Evolutionary conservation across 2,888 invertebrate genomes (phyloP).

Genomic region (Conus canariensis): DNA sequence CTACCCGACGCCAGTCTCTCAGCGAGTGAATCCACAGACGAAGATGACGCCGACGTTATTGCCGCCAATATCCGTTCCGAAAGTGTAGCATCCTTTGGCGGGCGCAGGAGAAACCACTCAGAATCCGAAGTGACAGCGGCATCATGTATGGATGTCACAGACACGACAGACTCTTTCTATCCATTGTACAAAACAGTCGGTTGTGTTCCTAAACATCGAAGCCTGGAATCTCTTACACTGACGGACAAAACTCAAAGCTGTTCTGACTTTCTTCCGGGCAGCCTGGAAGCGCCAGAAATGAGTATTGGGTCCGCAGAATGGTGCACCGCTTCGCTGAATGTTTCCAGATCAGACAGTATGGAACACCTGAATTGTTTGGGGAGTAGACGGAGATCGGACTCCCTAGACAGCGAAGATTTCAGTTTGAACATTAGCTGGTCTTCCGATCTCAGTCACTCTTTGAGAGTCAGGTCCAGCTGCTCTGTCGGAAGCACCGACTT

Average conservation of each 20-base stretch:
- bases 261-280: not conserved
- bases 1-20: not conserved
- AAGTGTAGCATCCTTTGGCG: not conserved
- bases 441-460: not conserved
- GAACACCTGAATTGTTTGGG: constrained; percentile 25
- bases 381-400: not conserved
- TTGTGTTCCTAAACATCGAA: not conserved
- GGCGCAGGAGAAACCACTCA: constrained; percentile 5
- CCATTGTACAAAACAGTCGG: not conserved
- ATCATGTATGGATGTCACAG: not conserved
- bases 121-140: not conserved
- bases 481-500: not conserved
- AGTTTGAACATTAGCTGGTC: constrained; percentile 34
- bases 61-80: not conserved
- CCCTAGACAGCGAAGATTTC: not conserved
- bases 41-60: not conserved
- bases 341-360: constrained; percentile 24
- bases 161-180: not conserved
- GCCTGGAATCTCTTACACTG: constrained; percentile 2
- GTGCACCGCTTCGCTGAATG: not conserved
- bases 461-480: constrained; percentile 3
- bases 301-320: not conserved
- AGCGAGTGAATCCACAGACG: not conserved
- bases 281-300: not conserved
- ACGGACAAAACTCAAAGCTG: not conserved